Evolutionary conservation across 2,888 invertebrate species (phyloP), one percentile per base, ranked within the genome.

Genomic region (Alentia gelatinosa): DNA sequence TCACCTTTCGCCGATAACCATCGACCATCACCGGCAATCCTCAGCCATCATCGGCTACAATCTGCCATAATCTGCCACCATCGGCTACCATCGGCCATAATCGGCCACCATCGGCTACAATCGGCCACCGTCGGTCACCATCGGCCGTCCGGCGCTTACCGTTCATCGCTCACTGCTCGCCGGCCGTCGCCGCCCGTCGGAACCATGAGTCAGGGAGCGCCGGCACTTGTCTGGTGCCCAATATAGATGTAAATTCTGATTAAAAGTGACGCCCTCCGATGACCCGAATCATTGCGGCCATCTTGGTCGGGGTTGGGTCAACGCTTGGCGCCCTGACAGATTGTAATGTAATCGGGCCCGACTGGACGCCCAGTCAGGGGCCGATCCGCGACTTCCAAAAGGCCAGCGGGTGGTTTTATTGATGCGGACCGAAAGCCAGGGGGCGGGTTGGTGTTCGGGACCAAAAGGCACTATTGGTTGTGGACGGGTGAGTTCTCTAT

Each of bases 161-260:
- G 47, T 47, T 47, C 47, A 19, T 47, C 47, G 47, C 47, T 7
- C 9, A 7, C 47, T 19, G 47, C 47, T 47, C 19, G 47, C 47
- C 47, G 47, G 47, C 47, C 47, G 47, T n/a, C n/a, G 47, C 47
- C 47, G 9, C 7, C 47, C 9, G 47, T 47, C 9, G 47, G 9
- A 47, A 47, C 47, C 56, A n/a, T 56, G 56, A n/a, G 56, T 4
- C 56, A 56, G 56, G 56, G n/a, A 3, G n/a, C 56, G 9, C 56
- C 19, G 56, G 56, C 30, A 39, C 26, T 63, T 63, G 79, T 79
- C 35, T 79, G 19, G 23, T 15, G 35, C 37, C 79, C 37, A 79
- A 79, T 79, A 79, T 79, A 79, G 35, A 79, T 79, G 79, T 39
- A 79, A 79, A 79, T 79, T 79, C 39, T 79, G 79, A 79, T 39